Percentiles rank a stretch among this genome's conserved stretches.
Conservation (phyloP, 2,888 invertebrate species). For the Dynastes maya region DNA sequence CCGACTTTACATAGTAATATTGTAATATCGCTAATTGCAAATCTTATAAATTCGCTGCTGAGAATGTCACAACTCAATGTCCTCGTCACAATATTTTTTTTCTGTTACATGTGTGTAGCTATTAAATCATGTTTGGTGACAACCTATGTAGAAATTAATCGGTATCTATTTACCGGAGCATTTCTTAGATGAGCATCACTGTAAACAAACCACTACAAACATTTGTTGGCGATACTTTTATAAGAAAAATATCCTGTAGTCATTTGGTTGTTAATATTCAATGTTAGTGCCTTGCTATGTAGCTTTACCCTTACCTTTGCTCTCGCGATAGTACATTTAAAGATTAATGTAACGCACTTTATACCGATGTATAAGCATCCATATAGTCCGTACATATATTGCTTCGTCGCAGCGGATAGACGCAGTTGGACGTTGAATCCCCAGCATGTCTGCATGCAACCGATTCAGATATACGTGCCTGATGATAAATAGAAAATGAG, state of each 20-base stretch:
- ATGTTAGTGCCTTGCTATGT: background rate
- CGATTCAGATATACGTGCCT: slow-evolving; percentile 23
- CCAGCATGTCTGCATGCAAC: slow-evolving; percentile 29
- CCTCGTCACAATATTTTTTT: too few species aligned
- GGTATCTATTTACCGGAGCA: too few species aligned
- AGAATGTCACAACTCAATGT: too few species aligned
- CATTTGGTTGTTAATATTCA: slow-evolving; percentile 11
- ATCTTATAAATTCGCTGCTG: too few species aligned
- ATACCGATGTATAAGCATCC: background rate
- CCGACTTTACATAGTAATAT: too few species aligned
- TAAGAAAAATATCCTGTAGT: background rate
- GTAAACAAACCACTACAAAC: too few species aligned
- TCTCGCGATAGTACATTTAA: slow-evolving; percentile 6
- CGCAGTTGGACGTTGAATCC: slow-evolving; percentile 13
- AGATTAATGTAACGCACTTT: slow-evolving; percentile 20
- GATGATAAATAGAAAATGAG: slow-evolving; percentile 45
- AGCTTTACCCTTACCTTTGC: background rate
- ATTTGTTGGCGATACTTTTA: background rate
- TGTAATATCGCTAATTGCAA: too few species aligned
- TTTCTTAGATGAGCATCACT: too few species aligned
- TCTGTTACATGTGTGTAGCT: too few species aligned
- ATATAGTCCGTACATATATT: background rate
- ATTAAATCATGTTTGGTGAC: too few species aligned
- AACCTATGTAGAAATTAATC: too few species aligned
- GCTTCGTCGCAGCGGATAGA: slow-evolving; percentile 14